Conservation (phyloP, 2,113 vertebrate species). For the Rhagologus leucostigma region DNA sequence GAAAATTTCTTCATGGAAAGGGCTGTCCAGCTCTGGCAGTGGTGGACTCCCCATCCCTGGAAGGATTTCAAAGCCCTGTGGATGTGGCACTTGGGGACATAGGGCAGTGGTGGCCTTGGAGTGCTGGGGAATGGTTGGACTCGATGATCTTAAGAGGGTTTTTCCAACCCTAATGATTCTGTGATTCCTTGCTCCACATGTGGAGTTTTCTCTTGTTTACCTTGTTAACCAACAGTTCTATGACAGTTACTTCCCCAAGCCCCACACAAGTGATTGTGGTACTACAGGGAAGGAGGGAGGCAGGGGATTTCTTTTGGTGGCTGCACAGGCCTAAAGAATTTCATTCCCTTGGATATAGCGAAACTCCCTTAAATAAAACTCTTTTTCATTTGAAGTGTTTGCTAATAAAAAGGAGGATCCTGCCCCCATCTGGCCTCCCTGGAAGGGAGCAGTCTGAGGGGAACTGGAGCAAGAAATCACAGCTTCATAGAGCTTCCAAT, state of each 20-base stretch:
- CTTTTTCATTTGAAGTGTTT: neutral
- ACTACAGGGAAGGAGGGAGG: neutral
- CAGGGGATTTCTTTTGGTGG: neutral
- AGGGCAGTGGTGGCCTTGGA: neutral
- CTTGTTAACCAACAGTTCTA: neutral
- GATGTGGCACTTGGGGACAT: neutral
- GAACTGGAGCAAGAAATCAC: neutral
- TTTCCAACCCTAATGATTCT: neutral
- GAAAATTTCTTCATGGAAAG: neutral
- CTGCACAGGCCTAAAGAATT: rapidly evolving
- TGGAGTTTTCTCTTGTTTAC: neutral
- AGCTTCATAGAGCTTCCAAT: neutral
- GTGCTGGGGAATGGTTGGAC: neutral
- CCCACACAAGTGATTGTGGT: rapidly evolving
- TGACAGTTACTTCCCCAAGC: neutral
- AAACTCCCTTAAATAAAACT: neutral
- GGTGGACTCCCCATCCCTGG: neutral
- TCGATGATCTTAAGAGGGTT: rapidly evolving
- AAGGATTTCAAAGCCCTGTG: neutral
- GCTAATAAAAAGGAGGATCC: neutral
- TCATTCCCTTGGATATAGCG: neutral
- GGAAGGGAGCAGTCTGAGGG: neutral
- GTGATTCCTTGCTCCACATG: neutral
- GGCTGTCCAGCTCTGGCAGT: neutral
- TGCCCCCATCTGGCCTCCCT: constrained; percentile 26